Evolutionary conservation across 2,888 invertebrate species (phyloP), one percentile per base, ranked within the genome.

Genomic region (Heliconius sara): DNA sequence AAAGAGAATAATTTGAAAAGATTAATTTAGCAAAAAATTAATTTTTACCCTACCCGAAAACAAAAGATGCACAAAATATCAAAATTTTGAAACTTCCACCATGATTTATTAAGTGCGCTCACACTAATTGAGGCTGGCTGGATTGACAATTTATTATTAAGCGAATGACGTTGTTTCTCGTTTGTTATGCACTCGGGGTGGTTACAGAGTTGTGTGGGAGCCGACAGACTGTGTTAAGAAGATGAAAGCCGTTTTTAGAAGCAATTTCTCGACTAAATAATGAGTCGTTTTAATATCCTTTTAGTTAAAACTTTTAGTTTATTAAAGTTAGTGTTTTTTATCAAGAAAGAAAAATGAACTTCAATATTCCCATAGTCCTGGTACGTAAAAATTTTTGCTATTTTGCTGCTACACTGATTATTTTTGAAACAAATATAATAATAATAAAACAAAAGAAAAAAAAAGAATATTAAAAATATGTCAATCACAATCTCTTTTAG

Each of bases 221-320:
- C 83, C 84, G 86, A 88, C 86, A 87, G 88, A 90, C 91, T 87
- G 89, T 88, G 90, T 90, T 91, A 92, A 85, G 87, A 88, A 89
- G 91, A 91, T 91, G 90, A 91, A 91, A 92, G 91, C 88, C 88
- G 90, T 91, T 93, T 91, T 91, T 89, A 90, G 88, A 90, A 88
- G 91, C 89, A 91, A 93, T 92, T 91, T 92, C 90, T 79, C 85
- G 82, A 83, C 77, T 75, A 60, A 76, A 78, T 75, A 76, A 73
- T 67, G 78, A 25, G 22, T 52, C 52, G 19, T 52, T 52, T 52
- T 52, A 52, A 39, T 52, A 22, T 22, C 52, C 52, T 52, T 52
- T 52, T 52, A 22, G 52, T 7, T 52, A 0, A 2, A 19, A 19
- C 52, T 52, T 52, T 52, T 52, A 52, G 52, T 52, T 34, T 52